Percentiles rank a stretch among this genome's conserved stretches.
Evolutionary conservation across 1,140 invertebrate species (phyloP).

Genomic region (Marisa cornuarietis): DNA sequence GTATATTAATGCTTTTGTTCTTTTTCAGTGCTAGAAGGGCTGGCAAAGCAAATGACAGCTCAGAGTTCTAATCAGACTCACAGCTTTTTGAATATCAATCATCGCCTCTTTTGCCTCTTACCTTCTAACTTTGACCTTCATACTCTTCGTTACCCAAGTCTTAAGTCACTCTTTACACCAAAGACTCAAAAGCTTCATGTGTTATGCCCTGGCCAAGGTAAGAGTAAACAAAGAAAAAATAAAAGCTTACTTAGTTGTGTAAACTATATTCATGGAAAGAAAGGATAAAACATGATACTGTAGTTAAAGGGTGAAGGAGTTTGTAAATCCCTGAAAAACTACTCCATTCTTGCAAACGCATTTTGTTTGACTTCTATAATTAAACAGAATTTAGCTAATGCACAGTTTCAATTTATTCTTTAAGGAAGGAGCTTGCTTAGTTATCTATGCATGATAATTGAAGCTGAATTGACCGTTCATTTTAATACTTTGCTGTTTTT

Average conservation of each 20-base stretch:
- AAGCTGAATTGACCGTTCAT: background rate
- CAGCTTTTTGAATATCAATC: slow-evolving; percentile 28
- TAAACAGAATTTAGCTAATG: too few species aligned
- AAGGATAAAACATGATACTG: too few species aligned
- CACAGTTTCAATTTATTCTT: too few species aligned
- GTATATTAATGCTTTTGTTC: background rate
- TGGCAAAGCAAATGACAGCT: background rate
- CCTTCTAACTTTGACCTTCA: slow-evolving; percentile 23
- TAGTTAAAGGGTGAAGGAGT: too few species aligned
- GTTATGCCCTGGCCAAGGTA: slow-evolving; percentile 40
- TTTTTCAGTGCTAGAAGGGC: slow-evolving; percentile 12
- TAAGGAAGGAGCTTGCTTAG: too few species aligned
- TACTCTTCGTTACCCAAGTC: slow-evolving; percentile 28
- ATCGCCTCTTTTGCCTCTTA: slow-evolving; percentile 30
- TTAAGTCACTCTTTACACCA: slow-evolving; percentile 21
- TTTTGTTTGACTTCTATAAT: too few species aligned
- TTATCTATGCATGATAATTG: too few species aligned
- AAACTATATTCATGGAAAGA: too few species aligned
- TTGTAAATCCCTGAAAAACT: too few species aligned
- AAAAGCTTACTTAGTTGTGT: too few species aligned
- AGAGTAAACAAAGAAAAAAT: slow-evolving; percentile 1
- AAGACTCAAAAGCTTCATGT: slow-evolving; percentile 39
- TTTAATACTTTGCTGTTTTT: slow-evolving; percentile 1
- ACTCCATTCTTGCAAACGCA: too few species aligned
- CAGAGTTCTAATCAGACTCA: background rate